Percentiles rank a stretch among this genome's conserved stretches.
Evolutionary conservation across 2,888 invertebrate genomes (phyloP).

Genomic region (Hypolimnas misippus): DNA sequence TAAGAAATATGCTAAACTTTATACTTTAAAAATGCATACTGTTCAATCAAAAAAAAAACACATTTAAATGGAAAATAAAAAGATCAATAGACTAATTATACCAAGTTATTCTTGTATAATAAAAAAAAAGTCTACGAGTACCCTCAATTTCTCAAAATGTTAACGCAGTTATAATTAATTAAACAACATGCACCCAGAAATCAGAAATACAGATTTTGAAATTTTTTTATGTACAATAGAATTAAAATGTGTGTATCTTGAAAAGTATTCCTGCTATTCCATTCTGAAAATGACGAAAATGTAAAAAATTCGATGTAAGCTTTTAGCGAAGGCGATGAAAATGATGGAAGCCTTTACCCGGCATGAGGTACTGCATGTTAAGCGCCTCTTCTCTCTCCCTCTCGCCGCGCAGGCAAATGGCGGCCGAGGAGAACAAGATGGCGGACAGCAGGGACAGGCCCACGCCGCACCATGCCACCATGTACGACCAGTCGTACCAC

Average conservation of each 20-base stretch:
- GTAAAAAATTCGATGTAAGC: neutral
- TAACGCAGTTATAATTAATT: constrained; percentile 6
- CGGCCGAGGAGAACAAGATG: constrained; percentile 96
- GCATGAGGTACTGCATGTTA: constrained; percentile 99
- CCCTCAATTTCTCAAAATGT: neutral
- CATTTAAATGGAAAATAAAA: no score
- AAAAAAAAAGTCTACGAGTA: no score
- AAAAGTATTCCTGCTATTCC: constrained; percentile 2
- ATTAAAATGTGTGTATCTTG: constrained; percentile 15
- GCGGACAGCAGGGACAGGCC: constrained; percentile 95
- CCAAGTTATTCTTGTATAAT: no score
- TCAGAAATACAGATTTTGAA: constrained; percentile 22
- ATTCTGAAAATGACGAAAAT: neutral
- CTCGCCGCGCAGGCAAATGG: constrained; percentile 96
- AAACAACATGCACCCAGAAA: constrained; percentile 38
- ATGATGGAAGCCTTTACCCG: constrained; percentile 85
- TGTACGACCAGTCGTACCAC: constrained; percentile 98
- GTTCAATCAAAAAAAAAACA: neutral
- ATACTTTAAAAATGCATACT: neutral
- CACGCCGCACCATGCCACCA: constrained; percentile 98
- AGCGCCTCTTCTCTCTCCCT: constrained; percentile 97
- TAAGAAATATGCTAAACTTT: neutral
- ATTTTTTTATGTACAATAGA: constrained; percentile 37
- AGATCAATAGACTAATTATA: no score
- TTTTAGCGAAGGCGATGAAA: constrained; percentile 13